Percentiles rank a stretch among this genome's conserved stretches.
Evolutionary conservation across 2,888 invertebrate genomes (phyloP).

Genomic region (Syrista parreyssii): DNA sequence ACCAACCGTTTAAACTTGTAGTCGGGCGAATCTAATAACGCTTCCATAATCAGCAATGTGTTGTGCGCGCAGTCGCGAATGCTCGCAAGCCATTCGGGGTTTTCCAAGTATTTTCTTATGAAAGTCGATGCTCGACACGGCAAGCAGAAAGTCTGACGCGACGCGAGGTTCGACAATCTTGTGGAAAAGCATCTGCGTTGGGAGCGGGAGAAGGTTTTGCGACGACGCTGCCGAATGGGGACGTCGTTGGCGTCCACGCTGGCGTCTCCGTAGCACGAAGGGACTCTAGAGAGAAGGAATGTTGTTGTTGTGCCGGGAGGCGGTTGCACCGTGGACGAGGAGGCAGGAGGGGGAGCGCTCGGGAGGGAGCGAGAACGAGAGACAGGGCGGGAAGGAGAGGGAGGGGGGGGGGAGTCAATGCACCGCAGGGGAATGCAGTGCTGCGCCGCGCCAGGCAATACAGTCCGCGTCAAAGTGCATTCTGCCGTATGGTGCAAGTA

Average conservation of each 20-base stretch:
- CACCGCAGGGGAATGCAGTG: constrained; percentile 63
- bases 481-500: constrained; percentile 44
- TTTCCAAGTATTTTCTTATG: too few species aligned
- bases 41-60: too few species aligned
- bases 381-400: constrained; percentile 36
- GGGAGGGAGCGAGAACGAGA: constrained; percentile 28
- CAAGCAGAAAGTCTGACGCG: too few species aligned
- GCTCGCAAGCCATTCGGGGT: too few species aligned
- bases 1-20: too few species aligned
- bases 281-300: constrained; percentile 58
- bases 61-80: too few species aligned
- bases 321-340: constrained; percentile 50
- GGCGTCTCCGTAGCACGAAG: constrained; percentile 50
- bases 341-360: constrained; percentile 34
- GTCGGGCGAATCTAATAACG: too few species aligned
- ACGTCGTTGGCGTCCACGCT: neutral
- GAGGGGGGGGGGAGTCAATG: constrained; percentile 57
- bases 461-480: constrained; percentile 56
- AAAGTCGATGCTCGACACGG: too few species aligned
- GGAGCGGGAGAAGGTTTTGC: too few species aligned
- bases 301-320: constrained; percentile 62
- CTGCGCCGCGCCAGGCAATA: constrained; percentile 46
- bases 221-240: too few species aligned
- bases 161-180: too few species aligned
- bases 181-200: too few species aligned